Percentiles rank a stretch among this genome's conserved stretches.
These are phyloP conservation scores for Valencia hispanica DNA, from an alignment of 2,797 vertebrate genomes.

Conservation along the genomic window DNA sequence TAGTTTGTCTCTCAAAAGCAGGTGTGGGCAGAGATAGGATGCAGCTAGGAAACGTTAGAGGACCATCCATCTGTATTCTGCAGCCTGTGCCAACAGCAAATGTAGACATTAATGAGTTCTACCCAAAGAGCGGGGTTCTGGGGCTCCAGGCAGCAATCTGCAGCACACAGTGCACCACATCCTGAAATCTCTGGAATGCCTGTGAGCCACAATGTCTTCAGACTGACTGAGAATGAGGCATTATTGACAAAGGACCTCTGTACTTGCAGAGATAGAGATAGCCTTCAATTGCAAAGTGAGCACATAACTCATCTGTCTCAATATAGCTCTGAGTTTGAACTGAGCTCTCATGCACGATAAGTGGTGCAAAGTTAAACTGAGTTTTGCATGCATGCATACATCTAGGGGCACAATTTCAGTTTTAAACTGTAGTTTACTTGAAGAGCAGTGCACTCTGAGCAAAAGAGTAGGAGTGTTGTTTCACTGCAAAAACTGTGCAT, in stretches of 20 bases:
- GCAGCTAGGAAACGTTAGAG: slow-evolving; percentile 62
- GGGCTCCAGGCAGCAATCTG: slow-evolving; percentile 59
- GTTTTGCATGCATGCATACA: background rate
- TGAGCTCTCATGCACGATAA: background rate
- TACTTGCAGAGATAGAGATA: slow-evolving; percentile 46
- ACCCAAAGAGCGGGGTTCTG: slow-evolving; percentile 51
- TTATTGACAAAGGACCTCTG: slow-evolving; percentile 74
- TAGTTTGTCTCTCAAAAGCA: slow-evolving; percentile 50
- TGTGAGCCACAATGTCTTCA: slow-evolving; percentile 66
- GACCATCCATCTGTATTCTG: slow-evolving; percentile 67
- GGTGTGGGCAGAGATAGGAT: slow-evolving; percentile 69
- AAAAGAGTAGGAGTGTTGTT: background rate
- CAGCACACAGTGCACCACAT: slow-evolving; percentile 74
- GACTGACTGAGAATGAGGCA: slow-evolving; percentile 58
- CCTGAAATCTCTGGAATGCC: slow-evolving; percentile 80
- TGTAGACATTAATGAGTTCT: slow-evolving; percentile 70
- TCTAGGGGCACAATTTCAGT: background rate
- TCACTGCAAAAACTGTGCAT: slow-evolving; percentile 13
- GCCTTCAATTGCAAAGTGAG: slow-evolving; percentile 37
- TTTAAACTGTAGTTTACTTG: slow-evolving; percentile 11
- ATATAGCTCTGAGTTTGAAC: slow-evolving; percentile 14
- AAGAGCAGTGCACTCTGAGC: background rate
- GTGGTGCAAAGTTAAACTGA: background rate
- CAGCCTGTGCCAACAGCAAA: slow-evolving; percentile 67
- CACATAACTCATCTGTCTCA: slow-evolving; percentile 37